These are phyloP conservation scores for Cladopsammia gracilis DNA, from an alignment of 64 coral and sea anemone species.

Conservation along the genomic window DNA sequence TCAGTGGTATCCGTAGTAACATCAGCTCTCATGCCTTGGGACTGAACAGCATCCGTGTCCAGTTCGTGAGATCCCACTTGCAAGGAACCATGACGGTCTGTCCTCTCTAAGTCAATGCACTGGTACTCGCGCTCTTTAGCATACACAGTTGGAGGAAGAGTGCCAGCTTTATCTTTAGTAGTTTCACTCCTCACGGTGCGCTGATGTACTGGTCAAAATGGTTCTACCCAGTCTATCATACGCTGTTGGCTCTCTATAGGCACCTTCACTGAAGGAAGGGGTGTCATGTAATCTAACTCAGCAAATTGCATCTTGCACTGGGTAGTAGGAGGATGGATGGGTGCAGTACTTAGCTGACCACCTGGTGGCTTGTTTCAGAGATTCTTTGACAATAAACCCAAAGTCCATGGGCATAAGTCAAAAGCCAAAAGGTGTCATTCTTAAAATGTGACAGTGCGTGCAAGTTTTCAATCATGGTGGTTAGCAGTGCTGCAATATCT, in stretches of 20 bases:
- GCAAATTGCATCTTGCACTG: constrained; percentile 1
- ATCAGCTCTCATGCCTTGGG: too few species aligned
- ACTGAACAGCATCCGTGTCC: too few species aligned
- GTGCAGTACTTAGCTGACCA: constrained; percentile 61
- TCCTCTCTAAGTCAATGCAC: too few species aligned
- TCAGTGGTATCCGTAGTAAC: too few species aligned
- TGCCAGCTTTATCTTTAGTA: constrained; percentile 45
- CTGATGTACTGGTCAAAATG: constrained; percentile 1
- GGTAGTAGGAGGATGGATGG: constrained; percentile 60
- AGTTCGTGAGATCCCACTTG: too few species aligned
- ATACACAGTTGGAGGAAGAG: constrained; percentile 50
- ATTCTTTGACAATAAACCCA: too few species aligned
- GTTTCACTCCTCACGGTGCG: constrained; percentile 26
- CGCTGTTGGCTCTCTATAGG: neutral
- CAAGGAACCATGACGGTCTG: too few species aligned
- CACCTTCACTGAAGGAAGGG: neutral
- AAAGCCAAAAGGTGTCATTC: constrained; percentile 38
- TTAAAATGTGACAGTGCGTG: constrained; percentile 42
- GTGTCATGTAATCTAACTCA: constrained; percentile 10
- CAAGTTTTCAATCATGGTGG: too few species aligned
- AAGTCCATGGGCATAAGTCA: constrained; percentile 55
- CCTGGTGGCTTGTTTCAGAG: constrained; percentile 44
- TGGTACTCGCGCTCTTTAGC: neutral
- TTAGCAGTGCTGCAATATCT: too few species aligned
- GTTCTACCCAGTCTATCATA: constrained; percentile 34